phyloP scores from a whole-genome alignment of 2,797 vertebrate species.

The Danionella dracula region DNA sequence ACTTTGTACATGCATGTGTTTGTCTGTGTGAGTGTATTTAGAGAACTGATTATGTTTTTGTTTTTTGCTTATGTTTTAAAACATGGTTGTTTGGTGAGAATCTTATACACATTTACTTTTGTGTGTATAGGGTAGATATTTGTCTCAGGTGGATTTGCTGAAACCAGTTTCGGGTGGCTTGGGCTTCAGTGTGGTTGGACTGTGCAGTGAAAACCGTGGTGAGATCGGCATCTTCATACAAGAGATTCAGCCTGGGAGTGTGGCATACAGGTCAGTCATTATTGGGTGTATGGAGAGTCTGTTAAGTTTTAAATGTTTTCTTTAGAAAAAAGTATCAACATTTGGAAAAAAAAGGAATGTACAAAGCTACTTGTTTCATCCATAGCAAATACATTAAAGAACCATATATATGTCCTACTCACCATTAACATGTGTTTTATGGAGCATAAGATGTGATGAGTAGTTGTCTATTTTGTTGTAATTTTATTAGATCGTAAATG shows the following conservation, averaged over 20 bases:
- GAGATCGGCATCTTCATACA: slow-evolving; percentile 97
- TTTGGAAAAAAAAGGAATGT: too few species aligned
- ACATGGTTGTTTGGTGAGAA: background rate
- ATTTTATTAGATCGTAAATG: too few species aligned
- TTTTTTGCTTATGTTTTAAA: background rate
- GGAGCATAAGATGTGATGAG: too few species aligned
- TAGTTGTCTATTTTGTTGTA: too few species aligned
- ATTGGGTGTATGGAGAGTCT: too few species aligned
- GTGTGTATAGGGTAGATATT: slow-evolving; percentile 76
- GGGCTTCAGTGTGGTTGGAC: slow-evolving; percentile 93
- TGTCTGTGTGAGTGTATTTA: background rate
- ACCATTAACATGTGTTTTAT: too few species aligned
- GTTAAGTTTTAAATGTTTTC: too few species aligned
- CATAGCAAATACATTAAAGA: too few species aligned
- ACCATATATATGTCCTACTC: too few species aligned
- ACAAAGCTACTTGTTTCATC: too few species aligned
- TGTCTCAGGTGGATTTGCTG: slow-evolving; percentile 81
- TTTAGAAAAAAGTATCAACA: too few species aligned
- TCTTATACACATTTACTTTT: slow-evolving; percentile 32
- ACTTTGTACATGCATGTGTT: background rate
- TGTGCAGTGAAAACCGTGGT: slow-evolving; percentile 90
- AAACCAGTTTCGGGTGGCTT: slow-evolving; percentile 86
- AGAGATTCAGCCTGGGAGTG: slow-evolving; percentile 90
- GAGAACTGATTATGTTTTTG: background rate
- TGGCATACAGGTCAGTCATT: slow-evolving; percentile 80